Evolutionary conservation across 2,888 invertebrate species (phyloP).

Genomic region (Parnassius orleans): DNA sequence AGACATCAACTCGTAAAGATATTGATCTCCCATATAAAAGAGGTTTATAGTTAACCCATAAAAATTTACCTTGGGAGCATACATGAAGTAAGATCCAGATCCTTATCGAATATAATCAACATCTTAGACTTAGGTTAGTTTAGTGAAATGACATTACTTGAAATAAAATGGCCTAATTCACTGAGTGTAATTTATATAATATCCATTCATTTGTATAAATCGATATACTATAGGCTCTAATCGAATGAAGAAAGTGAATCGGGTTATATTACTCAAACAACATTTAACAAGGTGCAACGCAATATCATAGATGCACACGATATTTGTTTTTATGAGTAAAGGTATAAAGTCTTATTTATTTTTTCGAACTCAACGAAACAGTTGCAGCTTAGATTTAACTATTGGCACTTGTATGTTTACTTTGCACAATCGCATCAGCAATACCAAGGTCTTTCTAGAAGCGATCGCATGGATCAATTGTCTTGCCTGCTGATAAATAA

Average conservation of each 20-base stretch:
- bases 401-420: not conserved
- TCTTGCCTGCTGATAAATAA: no score
- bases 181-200: no score
- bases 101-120: no score
- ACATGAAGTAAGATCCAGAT: no score
- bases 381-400: not conserved
- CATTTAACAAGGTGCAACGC: not conserved
- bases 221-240: not conserved
- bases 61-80: no score
- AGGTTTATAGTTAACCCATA: no score
- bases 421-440: conserved; percentile 5
- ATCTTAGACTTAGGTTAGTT: no score
- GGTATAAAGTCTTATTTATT: not conserved
- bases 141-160: no score
- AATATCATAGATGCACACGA: not conserved
- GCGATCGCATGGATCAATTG: not conserved
- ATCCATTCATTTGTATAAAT: no score
- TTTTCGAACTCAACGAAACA: not conserved
- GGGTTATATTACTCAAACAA: conserved; percentile 2
- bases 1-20: no score
- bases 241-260: conserved; percentile 9
- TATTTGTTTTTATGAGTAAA: not conserved
- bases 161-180: no score
- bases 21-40: no score
- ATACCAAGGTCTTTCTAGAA: conserved; percentile 5